Percentiles rank a stretch among this genome's conserved stretches.
Conservation (phyloP, 2,888 invertebrate genomes). For the Euphydryas editha region DNA sequence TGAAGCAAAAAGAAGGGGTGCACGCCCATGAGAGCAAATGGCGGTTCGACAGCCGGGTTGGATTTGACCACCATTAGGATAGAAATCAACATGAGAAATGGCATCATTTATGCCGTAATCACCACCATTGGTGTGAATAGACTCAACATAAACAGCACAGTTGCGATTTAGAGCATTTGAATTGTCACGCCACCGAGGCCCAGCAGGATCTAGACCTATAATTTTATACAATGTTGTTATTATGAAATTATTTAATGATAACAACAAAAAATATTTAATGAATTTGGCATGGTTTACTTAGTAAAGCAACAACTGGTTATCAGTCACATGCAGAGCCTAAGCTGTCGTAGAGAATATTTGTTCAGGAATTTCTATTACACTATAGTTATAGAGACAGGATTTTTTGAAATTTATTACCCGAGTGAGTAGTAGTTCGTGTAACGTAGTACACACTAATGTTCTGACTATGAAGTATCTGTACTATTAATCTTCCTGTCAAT, state of each 20-base stretch:
- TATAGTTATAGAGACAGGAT: neutral
- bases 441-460: too few species aligned
- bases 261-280: too few species aligned
- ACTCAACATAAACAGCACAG: conserved; percentile 52
- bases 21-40: conserved; percentile 52
- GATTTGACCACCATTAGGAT: conserved; percentile 54
- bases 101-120: conserved; percentile 51
- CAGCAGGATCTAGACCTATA: conserved; percentile 60
- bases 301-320: too few species aligned
- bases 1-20: conserved; percentile 49
- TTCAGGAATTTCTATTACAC: too few species aligned
- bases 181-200: conserved; percentile 53
- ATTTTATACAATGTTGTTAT: conserved; percentile 1
- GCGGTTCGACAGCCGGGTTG: conserved; percentile 52
- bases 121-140: conserved; percentile 55
- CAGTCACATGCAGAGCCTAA: neutral
- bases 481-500: too few species aligned
- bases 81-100: conserved; percentile 53
- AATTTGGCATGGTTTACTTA: too few species aligned
- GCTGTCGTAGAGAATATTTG: neutral
- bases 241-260: neutral
- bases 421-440: too few species aligned
- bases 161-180: conserved; percentile 48
- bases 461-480: too few species aligned
- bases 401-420: neutral